phyloP scores from a whole-genome alignment of 2,797 vertebrate genomes.

The Alauda arvensis region DNA sequence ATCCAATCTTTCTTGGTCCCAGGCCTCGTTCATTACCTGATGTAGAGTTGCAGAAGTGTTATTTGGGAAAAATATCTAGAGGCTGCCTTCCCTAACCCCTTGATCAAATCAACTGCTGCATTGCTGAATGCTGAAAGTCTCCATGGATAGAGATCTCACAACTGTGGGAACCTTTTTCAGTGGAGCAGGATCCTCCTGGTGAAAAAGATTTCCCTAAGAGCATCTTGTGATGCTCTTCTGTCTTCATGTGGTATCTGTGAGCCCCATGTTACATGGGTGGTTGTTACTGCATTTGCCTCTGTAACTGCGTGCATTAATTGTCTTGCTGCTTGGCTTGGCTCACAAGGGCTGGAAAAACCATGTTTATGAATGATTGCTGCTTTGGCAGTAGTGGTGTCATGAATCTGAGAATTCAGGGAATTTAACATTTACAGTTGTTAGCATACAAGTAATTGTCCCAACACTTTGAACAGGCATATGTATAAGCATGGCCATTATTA shows the following conservation, averaged over 20 bases:
- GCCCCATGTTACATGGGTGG: background rate
- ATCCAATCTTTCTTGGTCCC: background rate
- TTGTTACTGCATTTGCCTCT: background rate
- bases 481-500: background rate
- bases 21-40: background rate
- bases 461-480: background rate
- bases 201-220: background rate
- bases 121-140: background rate
- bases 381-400: background rate
- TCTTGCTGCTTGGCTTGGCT: fast-evolving
- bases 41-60: background rate
- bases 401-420: background rate
- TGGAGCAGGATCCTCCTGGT: background rate
- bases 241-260: background rate
- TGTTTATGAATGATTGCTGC: fast-evolving
- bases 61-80: background rate
- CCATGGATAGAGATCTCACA: background rate
- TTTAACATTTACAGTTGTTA: background rate
- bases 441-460: background rate
- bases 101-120: background rate
- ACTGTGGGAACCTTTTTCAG: background rate
- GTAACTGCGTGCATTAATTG: background rate
- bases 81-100: background rate
- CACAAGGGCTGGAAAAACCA: background rate
- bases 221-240: background rate